These are phyloP conservation scores for Uloborus plumipes DNA, from an alignment of 2,888 invertebrate species.

Conservation along the genomic window DNA sequence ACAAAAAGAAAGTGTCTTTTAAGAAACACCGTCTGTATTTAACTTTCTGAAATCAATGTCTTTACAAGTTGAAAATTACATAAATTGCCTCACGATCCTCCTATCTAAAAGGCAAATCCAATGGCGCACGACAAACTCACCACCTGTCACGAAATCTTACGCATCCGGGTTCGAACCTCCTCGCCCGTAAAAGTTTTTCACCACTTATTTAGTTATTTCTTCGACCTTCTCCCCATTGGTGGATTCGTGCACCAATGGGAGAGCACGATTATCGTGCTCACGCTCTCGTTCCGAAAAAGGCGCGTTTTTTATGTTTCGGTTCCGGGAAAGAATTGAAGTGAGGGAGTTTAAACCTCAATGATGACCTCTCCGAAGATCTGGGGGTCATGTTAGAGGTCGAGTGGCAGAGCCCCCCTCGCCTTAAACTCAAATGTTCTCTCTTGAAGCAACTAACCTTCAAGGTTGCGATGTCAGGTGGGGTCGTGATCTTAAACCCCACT, in stretches of 20 bases:
- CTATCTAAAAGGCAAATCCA: constrained; percentile 44
- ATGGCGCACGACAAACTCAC: constrained; percentile 35
- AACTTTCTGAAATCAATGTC: no score
- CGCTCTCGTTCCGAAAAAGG: constrained; percentile 35
- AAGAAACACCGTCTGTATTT: no score
- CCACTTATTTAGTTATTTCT: constrained; percentile 4
- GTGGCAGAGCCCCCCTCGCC: not conserved
- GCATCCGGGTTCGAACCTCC: constrained; percentile 54
- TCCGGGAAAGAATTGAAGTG: not conserved
- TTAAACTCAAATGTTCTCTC: no score
- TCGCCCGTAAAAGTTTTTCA: not conserved
- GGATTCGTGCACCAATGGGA: constrained; percentile 39
- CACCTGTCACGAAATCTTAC: constrained; percentile 35
- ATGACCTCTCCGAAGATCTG: constrained; percentile 15
- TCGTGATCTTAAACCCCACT: constrained; percentile 32
- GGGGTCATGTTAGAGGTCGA: constrained; percentile 8
- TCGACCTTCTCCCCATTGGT: constrained; percentile 40
- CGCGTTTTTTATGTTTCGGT: not conserved
- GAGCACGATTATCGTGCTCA: constrained; percentile 51
- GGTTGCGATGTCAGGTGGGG: constrained; percentile 25
- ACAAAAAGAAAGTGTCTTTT: no score
- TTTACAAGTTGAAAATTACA: no score
- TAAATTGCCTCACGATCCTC: constrained; percentile 27
- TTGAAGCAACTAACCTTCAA: constrained; percentile 8
- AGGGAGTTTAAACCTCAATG: not conserved